Percentiles rank a stretch among this genome's conserved stretches.
Evolutionary conservation across 2,797 vertebrate genomes (phyloP).

Genomic region (Hypotaenidia philippensis): DNA sequence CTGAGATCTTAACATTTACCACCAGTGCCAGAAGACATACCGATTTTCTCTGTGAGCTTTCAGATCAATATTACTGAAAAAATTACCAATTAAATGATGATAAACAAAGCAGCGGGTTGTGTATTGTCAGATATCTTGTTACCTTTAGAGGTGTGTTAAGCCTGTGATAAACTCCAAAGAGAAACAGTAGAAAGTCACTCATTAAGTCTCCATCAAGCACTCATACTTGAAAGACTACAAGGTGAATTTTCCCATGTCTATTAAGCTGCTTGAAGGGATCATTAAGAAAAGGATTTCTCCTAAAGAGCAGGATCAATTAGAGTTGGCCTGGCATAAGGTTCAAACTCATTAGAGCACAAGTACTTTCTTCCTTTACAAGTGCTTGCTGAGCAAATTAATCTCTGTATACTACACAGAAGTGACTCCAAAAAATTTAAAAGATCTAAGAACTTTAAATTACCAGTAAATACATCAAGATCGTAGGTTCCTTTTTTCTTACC

Average conservation of each 20-base stretch:
- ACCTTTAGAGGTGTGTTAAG: slow-evolving; percentile 6
- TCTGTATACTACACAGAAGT: not conserved
- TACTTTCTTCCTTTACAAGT: not conserved
- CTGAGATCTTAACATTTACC: not conserved
- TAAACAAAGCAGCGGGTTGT: slow-evolving; percentile 41
- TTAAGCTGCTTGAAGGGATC: slow-evolving; percentile 53
- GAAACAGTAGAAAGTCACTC: slow-evolving; percentile 33
- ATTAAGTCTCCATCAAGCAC: slow-evolving; percentile 29
- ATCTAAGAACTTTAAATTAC: not conserved
- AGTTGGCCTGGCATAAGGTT: not conserved
- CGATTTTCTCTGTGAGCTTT: not conserved
- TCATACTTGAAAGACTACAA: slow-evolving; percentile 42
- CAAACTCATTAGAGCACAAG: slow-evolving; percentile 25
- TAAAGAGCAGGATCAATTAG: slow-evolving; percentile 58
- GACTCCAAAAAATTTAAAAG: not conserved
- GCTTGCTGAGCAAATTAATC: not conserved
- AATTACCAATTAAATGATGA: slow-evolving; percentile 27
- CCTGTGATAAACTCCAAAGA: slow-evolving; percentile 44
- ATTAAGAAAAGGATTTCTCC: slow-evolving; percentile 62
- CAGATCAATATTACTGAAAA: not conserved
- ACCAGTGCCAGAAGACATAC: not conserved
- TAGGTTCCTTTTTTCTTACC: not conserved
- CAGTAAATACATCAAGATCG: not conserved
- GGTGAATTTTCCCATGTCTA: slow-evolving; percentile 31
- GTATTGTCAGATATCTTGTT: slow-evolving; percentile 20